Percentiles rank a stretch among this genome's conserved stretches.
Conservation (phyloP, 2,113 vertebrate genomes). For the Anhinga anhinga region DNA sequence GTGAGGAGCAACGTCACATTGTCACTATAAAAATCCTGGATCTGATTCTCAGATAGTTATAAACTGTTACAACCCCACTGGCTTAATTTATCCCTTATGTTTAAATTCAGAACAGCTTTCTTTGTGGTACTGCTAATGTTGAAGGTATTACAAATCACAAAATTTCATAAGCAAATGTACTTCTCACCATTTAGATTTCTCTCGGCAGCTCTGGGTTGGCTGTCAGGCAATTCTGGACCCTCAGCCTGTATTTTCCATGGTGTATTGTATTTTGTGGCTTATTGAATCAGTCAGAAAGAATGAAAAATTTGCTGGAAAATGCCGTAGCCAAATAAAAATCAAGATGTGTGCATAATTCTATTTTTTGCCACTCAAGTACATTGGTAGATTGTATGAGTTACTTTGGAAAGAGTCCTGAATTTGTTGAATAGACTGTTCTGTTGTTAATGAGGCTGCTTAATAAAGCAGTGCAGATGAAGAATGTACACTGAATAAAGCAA, state of each 20-base stretch:
- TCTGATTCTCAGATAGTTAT: neutral
- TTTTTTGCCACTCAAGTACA: neutral
- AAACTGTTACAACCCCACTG: neutral
- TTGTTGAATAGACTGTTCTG: neutral
- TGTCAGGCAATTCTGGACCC: neutral
- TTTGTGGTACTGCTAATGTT: neutral
- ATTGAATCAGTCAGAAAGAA: constrained; percentile 1
- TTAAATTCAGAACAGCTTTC: neutral
- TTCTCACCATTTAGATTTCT: neutral
- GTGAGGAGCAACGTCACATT: neutral
- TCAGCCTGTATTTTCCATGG: neutral
- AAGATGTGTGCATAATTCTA: neutral
- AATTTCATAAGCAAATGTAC: neutral
- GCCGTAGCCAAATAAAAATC: neutral
- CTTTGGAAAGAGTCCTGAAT: neutral
- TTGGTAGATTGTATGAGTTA: neutral
- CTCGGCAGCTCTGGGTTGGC: neutral
- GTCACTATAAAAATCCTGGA: neutral
- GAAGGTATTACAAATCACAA: neutral
- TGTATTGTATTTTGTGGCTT: neutral
- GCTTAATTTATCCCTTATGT: neutral
- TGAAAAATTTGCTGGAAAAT: neutral
- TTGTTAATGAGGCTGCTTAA: neutral
- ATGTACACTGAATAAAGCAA: neutral
- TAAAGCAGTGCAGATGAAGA: neutral